A percentile compares a stretch with the other conserved stretches of the same genome.
These are phyloP conservation scores for Brachycybe producta DNA, from an alignment of 2,888 invertebrate genomes.

Conservation along the genomic window DNA sequence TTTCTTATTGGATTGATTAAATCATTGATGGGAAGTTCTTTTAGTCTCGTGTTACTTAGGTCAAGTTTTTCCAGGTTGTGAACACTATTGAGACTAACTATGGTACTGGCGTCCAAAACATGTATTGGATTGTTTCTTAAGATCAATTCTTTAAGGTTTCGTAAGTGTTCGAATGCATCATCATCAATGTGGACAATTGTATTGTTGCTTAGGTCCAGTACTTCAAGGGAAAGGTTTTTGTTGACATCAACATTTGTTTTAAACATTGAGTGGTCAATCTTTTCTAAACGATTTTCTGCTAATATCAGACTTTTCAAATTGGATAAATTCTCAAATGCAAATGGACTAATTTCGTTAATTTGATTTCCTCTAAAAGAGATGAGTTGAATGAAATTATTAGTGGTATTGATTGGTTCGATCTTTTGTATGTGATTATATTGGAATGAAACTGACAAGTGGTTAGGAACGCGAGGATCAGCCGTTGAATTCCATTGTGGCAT, in stretches of 20 bases:
- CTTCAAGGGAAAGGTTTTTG: background rate
- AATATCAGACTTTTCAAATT: slow-evolving; percentile 8
- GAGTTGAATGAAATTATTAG: background rate
- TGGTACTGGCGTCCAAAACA: slow-evolving; percentile 7
- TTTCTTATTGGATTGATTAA: slow-evolving; percentile 1
- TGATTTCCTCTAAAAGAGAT: slow-evolving; percentile 1
- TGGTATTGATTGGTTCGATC: background rate
- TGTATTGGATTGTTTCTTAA: slow-evolving; percentile 1
- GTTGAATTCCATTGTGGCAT: no score
- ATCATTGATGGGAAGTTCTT: background rate
- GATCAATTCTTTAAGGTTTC: slow-evolving; percentile 5
- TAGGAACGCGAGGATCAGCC: no score
- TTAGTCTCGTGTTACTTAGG: slow-evolving; percentile 4
- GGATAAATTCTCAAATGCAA: slow-evolving; percentile 3
- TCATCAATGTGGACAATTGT: background rate
- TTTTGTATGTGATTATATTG: no score
- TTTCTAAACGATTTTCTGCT: background rate
- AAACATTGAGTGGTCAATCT: slow-evolving; percentile 1
- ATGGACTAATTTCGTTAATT: background rate
- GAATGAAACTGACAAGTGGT: no score
- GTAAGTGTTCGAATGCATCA: slow-evolving; percentile 5
- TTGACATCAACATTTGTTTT: background rate
- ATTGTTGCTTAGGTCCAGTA: slow-evolving; percentile 14
- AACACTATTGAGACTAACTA: slow-evolving; percentile 3
- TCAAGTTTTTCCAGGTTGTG: background rate